Conservation (phyloP, 2,797 vertebrate species). For the Protosalanx chinensis region DNA sequence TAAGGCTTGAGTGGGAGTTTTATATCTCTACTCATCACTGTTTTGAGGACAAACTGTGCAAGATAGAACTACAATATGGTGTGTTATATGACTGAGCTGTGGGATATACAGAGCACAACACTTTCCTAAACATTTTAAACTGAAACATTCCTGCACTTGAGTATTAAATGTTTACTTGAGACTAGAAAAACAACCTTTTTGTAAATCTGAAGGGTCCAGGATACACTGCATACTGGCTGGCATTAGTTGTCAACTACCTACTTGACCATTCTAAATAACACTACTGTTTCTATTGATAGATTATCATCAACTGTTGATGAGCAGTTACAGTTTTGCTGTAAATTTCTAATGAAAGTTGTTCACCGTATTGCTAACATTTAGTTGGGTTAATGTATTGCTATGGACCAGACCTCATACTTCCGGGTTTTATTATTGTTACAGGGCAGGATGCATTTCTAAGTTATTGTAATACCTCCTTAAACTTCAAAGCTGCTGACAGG, state of each 20-base stretch:
- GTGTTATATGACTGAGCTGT: conserved; percentile 26
- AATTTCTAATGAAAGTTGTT: conserved; percentile 53
- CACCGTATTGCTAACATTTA: conserved; percentile 18
- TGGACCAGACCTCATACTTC: conserved; percentile 18
- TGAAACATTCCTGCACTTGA: conserved; percentile 52
- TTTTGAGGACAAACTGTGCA: conserved; percentile 25
- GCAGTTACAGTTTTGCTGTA: conserved; percentile 50
- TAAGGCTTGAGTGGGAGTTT: conserved; percentile 14
- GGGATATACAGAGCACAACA: conserved; percentile 15
- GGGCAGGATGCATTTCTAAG: no score
- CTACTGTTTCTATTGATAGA: conserved; percentile 40
- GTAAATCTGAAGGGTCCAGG: conserved; percentile 19
- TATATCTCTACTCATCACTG: conserved; percentile 19
- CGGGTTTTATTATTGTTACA: neutral
- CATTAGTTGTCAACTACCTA: conserved; percentile 14
- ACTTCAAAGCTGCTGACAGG: conserved; percentile 37
- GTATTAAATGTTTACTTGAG: neutral
- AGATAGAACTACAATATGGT: conserved; percentile 10
- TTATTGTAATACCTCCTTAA: conserved; percentile 20
- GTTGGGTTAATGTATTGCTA: conserved; percentile 33
- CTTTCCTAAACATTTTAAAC: conserved; percentile 26
- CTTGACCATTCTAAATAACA: conserved; percentile 30
- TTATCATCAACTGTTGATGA: conserved; percentile 35
- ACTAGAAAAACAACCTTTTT: conserved; percentile 24
- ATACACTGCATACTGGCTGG: conserved; percentile 28